A percentile compares a stretch with the other conserved stretches of the same genome.
These are phyloP conservation scores for Agelastica alni DNA, from an alignment of 2,888 invertebrate genomes.

Conservation along the genomic window DNA sequence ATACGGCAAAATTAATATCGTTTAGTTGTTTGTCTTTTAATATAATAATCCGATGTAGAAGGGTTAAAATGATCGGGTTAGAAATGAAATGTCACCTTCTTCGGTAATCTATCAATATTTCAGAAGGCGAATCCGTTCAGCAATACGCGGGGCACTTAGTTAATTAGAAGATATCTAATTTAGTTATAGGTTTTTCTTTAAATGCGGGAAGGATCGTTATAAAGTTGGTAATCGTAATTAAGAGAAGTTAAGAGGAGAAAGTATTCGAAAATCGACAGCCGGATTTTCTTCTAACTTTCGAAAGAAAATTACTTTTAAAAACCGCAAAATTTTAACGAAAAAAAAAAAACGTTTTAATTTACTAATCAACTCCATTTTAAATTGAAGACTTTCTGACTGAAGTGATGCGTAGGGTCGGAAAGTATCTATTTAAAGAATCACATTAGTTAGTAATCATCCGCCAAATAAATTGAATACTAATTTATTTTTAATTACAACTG, in stretches of 20 bases:
- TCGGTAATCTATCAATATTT: slow-evolving; percentile 36
- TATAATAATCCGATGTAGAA: too few relatives aligned
- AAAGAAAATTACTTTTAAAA: slow-evolving; percentile 39
- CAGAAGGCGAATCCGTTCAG: slow-evolving; percentile 17
- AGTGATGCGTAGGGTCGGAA: neutral
- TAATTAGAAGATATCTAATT: slow-evolving; percentile 53
- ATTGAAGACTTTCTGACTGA: neutral
- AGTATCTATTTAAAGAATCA: too few relatives aligned
- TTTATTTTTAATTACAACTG: too few relatives aligned
- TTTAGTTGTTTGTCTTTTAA: too few relatives aligned
- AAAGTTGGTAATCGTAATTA: slow-evolving; percentile 49
- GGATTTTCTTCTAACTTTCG: slow-evolving; percentile 34
- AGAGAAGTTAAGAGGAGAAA: slow-evolving; percentile 30
- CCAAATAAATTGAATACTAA: too few relatives aligned
- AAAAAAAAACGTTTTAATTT: slow-evolving; percentile 31
- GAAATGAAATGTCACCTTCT: slow-evolving; percentile 31
- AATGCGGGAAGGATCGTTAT: slow-evolving; percentile 42
- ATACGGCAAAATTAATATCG: too few relatives aligned
- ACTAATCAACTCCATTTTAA: slow-evolving; percentile 2
- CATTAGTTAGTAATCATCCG: too few relatives aligned
- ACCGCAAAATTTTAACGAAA: slow-evolving; percentile 31
- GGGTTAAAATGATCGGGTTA: slow-evolving; percentile 25
- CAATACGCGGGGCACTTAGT: slow-evolving; percentile 47
- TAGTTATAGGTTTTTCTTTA: slow-evolving; percentile 51
- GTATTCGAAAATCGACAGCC: slow-evolving; percentile 37